Conservation (phyloP, 1,140 invertebrate genomes). For the Trachymyrmex cornetzi region DNA sequence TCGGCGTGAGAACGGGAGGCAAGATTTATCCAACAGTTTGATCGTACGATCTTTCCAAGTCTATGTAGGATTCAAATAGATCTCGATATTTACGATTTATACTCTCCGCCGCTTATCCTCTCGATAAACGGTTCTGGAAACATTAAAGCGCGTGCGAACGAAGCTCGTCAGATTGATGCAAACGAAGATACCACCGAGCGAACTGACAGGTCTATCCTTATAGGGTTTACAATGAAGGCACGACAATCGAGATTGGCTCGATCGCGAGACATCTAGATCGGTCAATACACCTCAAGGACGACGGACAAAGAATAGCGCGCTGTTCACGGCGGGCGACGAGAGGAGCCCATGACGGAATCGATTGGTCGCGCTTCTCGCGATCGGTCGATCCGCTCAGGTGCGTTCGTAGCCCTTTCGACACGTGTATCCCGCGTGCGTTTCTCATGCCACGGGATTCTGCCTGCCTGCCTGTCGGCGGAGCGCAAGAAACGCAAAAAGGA, state of each 20-base stretch:
- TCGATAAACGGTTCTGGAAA: neutral
- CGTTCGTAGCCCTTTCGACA: constrained; percentile 72
- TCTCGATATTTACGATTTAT: neutral
- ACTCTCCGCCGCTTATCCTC: neutral
- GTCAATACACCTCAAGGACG: constrained; percentile 61
- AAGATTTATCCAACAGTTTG: neutral
- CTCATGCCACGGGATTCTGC: constrained; percentile 59
- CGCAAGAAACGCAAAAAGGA: constrained; percentile 63
- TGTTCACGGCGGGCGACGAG: constrained; percentile 63
- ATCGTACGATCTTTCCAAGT: neutral
- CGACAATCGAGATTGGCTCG: constrained; percentile 35
- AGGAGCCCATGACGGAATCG: constrained; percentile 62
- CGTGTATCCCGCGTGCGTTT: constrained; percentile 73
- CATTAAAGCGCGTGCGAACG: neutral
- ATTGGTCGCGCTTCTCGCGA: constrained; percentile 74
- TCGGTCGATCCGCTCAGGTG: constrained; percentile 74
- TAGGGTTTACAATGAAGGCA: neutral
- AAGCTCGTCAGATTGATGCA: constrained; percentile 2
- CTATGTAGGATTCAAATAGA: neutral
- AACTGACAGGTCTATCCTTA: neutral
- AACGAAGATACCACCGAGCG: neutral
- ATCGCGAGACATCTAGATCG: constrained; percentile 64
- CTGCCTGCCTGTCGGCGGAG: constrained; percentile 67
- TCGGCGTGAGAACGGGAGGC: constrained; percentile 34
- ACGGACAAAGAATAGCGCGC: constrained; percentile 63